These are phyloP conservation scores for Pagrus major DNA, from an alignment of 2,113 vertebrate species.

Conservation along the genomic window DNA sequence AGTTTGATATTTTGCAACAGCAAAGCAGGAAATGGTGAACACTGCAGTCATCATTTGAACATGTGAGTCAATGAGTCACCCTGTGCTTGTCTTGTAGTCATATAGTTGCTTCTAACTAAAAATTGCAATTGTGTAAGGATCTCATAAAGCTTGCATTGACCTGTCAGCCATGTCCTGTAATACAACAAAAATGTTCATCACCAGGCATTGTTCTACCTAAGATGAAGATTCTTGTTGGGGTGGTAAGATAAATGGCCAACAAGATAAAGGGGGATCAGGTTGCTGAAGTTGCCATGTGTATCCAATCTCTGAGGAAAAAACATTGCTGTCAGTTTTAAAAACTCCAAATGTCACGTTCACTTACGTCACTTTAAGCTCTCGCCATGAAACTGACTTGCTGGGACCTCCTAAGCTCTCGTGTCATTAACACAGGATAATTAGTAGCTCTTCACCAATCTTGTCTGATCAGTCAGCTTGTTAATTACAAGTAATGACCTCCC, in stretches of 20 bases:
- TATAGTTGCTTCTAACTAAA: neutral
- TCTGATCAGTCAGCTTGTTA: conserved; percentile 58
- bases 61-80: conserved; percentile 22
- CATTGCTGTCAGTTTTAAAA: neutral
- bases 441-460: conserved; percentile 14
- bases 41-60: neutral
- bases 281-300: neutral
- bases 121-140: neutral
- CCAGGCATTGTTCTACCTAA: neutral
- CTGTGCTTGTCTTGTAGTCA: neutral
- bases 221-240: neutral
- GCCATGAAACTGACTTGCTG: neutral
- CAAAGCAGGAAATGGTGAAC: neutral
- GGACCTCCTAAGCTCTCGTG: conserved; percentile 9
- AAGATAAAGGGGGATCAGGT: neutral
- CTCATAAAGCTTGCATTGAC: neutral
- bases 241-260: neutral
- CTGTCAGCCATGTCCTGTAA: neutral
- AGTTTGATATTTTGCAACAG: neutral
- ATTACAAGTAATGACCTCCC: conserved; percentile 51
- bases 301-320: neutral
- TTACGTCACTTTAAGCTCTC: neutral
- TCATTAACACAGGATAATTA: conserved; percentile 43
- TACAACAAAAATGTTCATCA: neutral
- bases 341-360: neutral